Conservation (phyloP, 2,888 invertebrate species). For the Chrysotoxum bicinctum region DNA sequence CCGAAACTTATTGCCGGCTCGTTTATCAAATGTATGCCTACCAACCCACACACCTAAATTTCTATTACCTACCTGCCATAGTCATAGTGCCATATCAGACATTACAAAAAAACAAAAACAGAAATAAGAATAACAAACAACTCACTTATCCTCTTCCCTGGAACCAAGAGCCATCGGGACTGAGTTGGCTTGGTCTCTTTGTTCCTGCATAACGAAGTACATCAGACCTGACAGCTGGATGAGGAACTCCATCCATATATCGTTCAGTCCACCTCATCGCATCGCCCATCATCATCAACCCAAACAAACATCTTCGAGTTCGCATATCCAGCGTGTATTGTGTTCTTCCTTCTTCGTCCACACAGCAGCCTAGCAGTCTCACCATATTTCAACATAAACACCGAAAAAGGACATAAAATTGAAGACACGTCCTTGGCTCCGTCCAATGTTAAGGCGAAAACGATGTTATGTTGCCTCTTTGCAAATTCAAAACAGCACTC, state of each 20-base stretch:
- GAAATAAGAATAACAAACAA: slow-evolving; percentile 63
- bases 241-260: slow-evolving; percentile 61
- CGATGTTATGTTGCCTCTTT: slow-evolving; percentile 68
- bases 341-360: slow-evolving; percentile 6
- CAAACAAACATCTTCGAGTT: slow-evolving; percentile 51
- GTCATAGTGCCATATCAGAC: no score
- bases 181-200: slow-evolving; percentile 39
- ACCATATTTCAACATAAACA: slow-evolving; percentile 38
- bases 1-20: slow-evolving; percentile 23
- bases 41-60: background rate
- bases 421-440: slow-evolving; percentile 69
- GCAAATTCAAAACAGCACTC: slow-evolving; percentile 71
- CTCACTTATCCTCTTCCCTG: slow-evolving; percentile 59
- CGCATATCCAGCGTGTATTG: slow-evolving; percentile 25
- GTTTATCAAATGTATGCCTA: background rate
- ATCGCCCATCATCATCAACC: slow-evolving; percentile 25
- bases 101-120: slow-evolving; percentile 15
- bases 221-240: slow-evolving; percentile 69
- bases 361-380: slow-evolving; percentile 15
- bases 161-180: background rate
- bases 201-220: slow-evolving; percentile 68
- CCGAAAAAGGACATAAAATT: slow-evolving; percentile 42
- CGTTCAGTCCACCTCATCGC: slow-evolving; percentile 15
- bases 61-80: slow-evolving; percentile 4
- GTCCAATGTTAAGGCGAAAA: slow-evolving; percentile 60